Conservation (phyloP, 2,113 vertebrate species). For the Rutilus rutilus region DNA sequence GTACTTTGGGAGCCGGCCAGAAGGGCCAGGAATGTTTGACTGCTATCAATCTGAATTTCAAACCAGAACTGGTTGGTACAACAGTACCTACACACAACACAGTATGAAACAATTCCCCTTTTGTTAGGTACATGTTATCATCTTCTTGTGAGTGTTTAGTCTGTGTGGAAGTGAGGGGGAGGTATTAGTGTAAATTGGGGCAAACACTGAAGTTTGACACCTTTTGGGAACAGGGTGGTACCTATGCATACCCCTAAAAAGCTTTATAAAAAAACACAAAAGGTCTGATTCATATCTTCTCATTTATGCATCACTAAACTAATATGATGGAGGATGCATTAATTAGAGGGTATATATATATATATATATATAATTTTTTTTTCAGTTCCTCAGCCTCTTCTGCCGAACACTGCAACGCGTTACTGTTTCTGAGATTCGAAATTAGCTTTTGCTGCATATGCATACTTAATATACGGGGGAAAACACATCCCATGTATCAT, state of each 20-base stretch:
- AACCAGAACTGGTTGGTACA: constrained; percentile 2
- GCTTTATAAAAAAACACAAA: not conserved
- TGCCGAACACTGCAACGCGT: constrained; percentile 44
- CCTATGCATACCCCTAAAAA: not conserved
- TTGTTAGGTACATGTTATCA: constrained; percentile 4
- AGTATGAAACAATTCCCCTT: not conserved
- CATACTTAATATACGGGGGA: not conserved
- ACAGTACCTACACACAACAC: not conserved
- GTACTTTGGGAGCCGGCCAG: constrained; percentile 61
- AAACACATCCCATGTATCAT: not conserved
- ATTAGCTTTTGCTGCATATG: not conserved
- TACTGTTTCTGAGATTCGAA: constrained; percentile 14
- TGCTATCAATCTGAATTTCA: constrained; percentile 37
- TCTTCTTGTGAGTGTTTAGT: constrained; percentile 15
- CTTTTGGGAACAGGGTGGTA: constrained; percentile 8
- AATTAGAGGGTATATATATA: not conserved
- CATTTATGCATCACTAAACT: not conserved
- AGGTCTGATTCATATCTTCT: not conserved
- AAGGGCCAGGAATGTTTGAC: constrained; percentile 49
- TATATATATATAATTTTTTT: too few species aligned
- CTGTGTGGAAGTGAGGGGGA: not conserved
- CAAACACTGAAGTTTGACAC: constrained; percentile 20
- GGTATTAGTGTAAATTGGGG: not conserved
- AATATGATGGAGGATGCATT: not conserved
- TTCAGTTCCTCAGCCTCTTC: not conserved